Evolutionary conservation across 2,888 invertebrate species (phyloP).

Genomic region (Gastrophysa polygoni): DNA sequence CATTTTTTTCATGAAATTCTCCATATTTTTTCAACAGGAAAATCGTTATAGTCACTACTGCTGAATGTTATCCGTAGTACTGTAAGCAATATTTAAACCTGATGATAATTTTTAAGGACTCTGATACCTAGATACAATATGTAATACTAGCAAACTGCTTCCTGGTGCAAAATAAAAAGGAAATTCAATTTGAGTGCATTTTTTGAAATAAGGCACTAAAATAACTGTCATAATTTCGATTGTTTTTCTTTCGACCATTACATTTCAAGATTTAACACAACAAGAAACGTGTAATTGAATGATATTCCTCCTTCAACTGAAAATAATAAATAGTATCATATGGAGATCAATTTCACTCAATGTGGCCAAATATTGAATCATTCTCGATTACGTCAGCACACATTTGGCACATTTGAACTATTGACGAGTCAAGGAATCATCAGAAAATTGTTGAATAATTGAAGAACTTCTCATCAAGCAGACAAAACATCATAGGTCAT

Average conservation of each 20-base stretch:
- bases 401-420: not conserved
- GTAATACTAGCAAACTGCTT: not conserved
- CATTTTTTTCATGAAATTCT: no score
- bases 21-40: no score
- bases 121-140: not conserved
- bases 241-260: no score
- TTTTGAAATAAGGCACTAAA: conserved; percentile 33
- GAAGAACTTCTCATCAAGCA: no score
- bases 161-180: conserved; percentile 21
- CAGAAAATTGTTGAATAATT: not conserved
- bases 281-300: no score
- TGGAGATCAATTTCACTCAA: not conserved
- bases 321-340: not conserved
- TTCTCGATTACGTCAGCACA: not conserved
- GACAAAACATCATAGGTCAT: no score
- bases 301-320: no score
- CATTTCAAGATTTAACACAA: no score
- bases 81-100: not conserved
- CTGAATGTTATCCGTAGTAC: not conserved
- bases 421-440: not conserved
- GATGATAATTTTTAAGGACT: not conserved
- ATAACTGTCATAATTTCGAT: not conserved
- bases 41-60: no score
- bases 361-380: not conserved
- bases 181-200: not conserved